Conservation (phyloP, 1,140 invertebrate genomes). For the Armadillidium nasatum region DNA sequence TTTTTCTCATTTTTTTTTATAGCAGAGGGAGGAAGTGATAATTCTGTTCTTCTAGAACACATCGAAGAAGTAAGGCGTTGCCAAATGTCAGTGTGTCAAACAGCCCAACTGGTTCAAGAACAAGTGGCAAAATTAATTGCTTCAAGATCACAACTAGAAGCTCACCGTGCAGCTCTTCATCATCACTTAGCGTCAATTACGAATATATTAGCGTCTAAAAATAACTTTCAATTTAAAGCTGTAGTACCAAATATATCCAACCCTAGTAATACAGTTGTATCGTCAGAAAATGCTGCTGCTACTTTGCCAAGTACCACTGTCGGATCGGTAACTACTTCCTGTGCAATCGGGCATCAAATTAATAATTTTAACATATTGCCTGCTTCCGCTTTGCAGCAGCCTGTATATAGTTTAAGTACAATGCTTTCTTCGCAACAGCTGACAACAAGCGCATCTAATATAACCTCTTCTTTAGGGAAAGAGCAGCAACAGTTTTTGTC, state of each 20-base stretch:
- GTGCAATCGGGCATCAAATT: too few species aligned
- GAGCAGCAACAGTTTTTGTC: too few species aligned
- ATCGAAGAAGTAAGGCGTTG: conserved; percentile 38
- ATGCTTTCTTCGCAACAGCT: neutral
- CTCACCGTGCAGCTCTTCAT: conserved; percentile 37
- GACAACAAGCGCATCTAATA: neutral
- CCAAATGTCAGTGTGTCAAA: conserved; percentile 40
- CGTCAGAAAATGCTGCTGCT: too few species aligned
- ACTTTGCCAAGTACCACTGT: too few species aligned
- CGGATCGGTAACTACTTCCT: too few species aligned
- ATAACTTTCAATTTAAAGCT: neutral
- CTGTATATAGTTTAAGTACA: neutral
- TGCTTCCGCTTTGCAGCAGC: neutral
- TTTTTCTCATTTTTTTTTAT: conserved; percentile 4
- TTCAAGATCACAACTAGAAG: conserved; percentile 37
- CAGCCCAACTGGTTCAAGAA: conserved; percentile 42
- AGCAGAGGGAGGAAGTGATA: conserved; percentile 37
- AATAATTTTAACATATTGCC: too few species aligned
- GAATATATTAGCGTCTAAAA: conserved; percentile 1
- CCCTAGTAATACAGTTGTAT: too few species aligned
- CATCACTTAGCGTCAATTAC: conserved; percentile 31
- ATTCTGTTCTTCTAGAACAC: conserved; percentile 32
- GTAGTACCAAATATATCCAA: too few species aligned
- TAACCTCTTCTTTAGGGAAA: too few species aligned
- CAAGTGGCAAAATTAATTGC: conserved; percentile 42